Evolutionary conservation across 2,797 vertebrate genomes (phyloP).

Genomic region (Buphagus erythrorhynchus): DNA sequence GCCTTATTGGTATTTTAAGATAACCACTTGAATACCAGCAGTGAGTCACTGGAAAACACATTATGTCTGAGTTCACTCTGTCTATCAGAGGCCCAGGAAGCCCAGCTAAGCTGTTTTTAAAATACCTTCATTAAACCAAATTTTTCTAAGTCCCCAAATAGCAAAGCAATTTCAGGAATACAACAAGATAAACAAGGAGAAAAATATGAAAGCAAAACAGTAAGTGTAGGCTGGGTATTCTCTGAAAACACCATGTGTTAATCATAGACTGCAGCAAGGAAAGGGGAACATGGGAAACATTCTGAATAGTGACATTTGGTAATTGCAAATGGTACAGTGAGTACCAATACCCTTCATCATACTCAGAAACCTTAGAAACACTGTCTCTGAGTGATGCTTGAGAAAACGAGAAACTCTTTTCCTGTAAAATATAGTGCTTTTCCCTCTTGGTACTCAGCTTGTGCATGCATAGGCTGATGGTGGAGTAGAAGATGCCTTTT

Average conservation of each 20-base stretch:
- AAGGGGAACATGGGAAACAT: background rate
- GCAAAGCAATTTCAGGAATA: slow-evolving; percentile 54
- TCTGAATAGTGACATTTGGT: slow-evolving; percentile 25
- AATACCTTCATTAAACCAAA: background rate
- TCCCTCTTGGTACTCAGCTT: background rate
- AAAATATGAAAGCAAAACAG: slow-evolving; percentile 29
- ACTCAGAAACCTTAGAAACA: background rate
- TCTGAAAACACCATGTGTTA: slow-evolving; percentile 42
- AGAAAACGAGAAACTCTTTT: background rate
- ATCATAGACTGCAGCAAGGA: slow-evolving; percentile 25
- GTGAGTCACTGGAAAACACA: background rate
- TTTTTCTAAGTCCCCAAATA: slow-evolving; percentile 39
- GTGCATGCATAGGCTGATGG: background rate
- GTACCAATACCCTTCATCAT: background rate
- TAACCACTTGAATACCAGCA: background rate
- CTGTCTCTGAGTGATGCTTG: background rate
- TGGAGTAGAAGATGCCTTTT: background rate
- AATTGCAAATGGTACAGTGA: background rate
- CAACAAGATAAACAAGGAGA: slow-evolving; percentile 20
- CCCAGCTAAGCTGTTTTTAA: slow-evolving; percentile 19
- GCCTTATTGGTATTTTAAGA: background rate
- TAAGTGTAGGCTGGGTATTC: slow-evolving; percentile 21
- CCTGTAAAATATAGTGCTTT: background rate
- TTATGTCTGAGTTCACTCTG: background rate
- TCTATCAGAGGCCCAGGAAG: background rate